Percentiles rank a stretch among this genome's conserved stretches.
phyloP scores from a whole-genome alignment of 2,888 invertebrate genomes.

The Ennomos quercinarius region DNA sequence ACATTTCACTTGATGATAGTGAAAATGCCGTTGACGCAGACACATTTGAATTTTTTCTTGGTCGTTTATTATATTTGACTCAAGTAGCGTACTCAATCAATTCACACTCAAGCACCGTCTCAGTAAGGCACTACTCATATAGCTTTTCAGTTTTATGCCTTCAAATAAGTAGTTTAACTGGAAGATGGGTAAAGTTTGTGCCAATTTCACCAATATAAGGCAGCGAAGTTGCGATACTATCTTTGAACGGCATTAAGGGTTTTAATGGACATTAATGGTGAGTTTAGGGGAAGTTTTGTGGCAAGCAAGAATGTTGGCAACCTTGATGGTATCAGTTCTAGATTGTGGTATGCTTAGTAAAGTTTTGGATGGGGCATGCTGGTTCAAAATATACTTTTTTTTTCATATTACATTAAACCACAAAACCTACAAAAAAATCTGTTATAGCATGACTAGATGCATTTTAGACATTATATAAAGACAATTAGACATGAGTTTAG shows the following conservation, averaged over 20 bases:
- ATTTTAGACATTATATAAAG: too few species aligned
- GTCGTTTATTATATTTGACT: neutral
- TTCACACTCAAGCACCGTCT: neutral
- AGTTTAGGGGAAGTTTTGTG: slow-evolving; percentile 27
- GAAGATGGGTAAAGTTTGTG: slow-evolving; percentile 48
- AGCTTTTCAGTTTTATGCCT: slow-evolving; percentile 57
- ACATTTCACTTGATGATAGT: neutral
- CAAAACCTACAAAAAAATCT: too few species aligned
- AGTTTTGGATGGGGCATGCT: too few species aligned
- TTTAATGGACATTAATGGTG: slow-evolving; percentile 25
- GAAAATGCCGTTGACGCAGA: too few species aligned
- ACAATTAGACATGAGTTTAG: too few species aligned
- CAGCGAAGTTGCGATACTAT: slow-evolving; percentile 49
- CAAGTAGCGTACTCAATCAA: neutral
- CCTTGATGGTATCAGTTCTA: slow-evolving; percentile 36
- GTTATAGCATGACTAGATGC: too few species aligned
- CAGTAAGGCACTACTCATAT: slow-evolving; percentile 6
- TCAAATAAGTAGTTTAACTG: slow-evolving; percentile 70
- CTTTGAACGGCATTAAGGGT: slow-evolving; percentile 29
- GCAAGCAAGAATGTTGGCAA: slow-evolving; percentile 17
- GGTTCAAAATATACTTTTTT: too few species aligned
- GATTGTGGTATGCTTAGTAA: slow-evolving; percentile 6
- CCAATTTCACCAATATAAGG: slow-evolving; percentile 45
- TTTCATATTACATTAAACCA: too few species aligned
- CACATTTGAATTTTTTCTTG: too few species aligned